Conservation (phyloP, 2,797 vertebrate genomes). For the Cossypha dichroa region DNA sequence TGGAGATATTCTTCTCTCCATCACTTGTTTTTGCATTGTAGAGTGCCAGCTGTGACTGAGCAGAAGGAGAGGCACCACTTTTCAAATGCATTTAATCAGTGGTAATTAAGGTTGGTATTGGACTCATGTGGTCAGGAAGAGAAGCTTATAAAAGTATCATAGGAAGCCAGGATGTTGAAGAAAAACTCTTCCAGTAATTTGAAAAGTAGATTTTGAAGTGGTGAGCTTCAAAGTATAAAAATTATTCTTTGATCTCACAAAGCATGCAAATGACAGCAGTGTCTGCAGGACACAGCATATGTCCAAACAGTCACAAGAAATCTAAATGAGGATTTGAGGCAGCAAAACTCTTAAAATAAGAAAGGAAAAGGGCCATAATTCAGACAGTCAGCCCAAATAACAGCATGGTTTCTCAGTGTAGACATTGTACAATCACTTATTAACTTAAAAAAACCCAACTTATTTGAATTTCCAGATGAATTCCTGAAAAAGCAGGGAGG, state of each 20-base stretch:
- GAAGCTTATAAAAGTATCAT: neutral
- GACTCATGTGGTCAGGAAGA: neutral
- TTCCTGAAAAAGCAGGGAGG: neutral
- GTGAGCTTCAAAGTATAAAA: constrained; percentile 30
- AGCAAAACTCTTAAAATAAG: neutral
- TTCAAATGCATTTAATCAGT: neutral
- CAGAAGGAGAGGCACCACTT: neutral
- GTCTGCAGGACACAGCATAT: neutral
- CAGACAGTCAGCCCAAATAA: neutral
- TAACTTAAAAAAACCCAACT: neutral
- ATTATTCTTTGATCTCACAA: constrained; percentile 12
- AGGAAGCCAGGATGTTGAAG: neutral
- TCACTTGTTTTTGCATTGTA: neutral
- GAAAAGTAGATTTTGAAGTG: neutral
- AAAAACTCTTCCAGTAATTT: neutral
- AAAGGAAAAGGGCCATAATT: neutral
- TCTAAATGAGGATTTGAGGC: neutral
- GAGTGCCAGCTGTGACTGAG: fast-evolving
- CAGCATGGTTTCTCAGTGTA: neutral
- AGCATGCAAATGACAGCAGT: neutral
- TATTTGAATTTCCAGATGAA: neutral
- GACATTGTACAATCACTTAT: neutral
- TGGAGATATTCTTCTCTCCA: neutral
- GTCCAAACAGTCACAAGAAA: neutral
- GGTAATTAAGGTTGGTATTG: neutral